These are phyloP conservation scores for Phodopus roborovskii DNA, from an alignment of 2,113 vertebrate genomes.

Conservation along the genomic window DNA sequence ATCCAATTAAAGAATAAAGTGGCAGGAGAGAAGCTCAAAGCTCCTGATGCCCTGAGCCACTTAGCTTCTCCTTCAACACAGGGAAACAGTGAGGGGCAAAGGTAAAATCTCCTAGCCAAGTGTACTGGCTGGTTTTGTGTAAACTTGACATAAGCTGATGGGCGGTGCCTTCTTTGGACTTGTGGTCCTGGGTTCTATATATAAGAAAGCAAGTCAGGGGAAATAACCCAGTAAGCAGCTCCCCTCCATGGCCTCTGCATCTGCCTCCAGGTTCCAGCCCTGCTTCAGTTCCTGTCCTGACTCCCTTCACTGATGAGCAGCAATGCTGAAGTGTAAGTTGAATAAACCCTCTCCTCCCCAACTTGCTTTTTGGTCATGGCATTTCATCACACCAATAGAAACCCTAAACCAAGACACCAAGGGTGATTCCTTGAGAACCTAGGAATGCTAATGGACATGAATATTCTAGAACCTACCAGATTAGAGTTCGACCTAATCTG, in stretches of 20 bases:
- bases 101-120: neutral
- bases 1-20: neutral
- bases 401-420: neutral
- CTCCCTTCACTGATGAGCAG: neutral
- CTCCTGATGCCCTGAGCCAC: neutral
- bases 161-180: no score
- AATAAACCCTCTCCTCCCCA: neutral
- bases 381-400: neutral
- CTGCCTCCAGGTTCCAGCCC: neutral
- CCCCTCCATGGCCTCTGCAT: neutral
- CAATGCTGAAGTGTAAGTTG: no score
- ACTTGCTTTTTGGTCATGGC: no score
- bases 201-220: no score
- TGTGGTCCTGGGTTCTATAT: neutral
- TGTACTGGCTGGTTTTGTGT: neutral
- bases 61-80: neutral
- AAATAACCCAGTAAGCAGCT: neutral
- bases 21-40: neutral
- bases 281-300: neutral
- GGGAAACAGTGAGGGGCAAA: neutral
- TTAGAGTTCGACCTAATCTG: no score
- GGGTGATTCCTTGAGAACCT: neutral
- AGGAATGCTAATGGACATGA: neutral
- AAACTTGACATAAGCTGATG: no score
- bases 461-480: conserved; percentile 16